A percentile compares a stretch with the other conserved stretches of the same genome.
Evolutionary conservation across 2,888 invertebrate genomes (phyloP).

Genomic region (Sphaeridia pumilis): DNA sequence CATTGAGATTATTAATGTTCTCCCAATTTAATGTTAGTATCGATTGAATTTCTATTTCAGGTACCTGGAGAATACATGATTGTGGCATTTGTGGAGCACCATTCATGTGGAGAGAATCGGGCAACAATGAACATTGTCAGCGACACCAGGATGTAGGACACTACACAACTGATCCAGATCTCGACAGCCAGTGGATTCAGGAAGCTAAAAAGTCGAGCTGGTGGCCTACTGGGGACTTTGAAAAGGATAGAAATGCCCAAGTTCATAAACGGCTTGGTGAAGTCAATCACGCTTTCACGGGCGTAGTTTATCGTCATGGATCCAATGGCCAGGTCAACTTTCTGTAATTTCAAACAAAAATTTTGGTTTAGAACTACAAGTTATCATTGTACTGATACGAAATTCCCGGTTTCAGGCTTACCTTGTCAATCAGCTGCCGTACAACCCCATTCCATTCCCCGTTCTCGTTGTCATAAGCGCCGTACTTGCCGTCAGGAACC

Average conservation of each 20-base stretch:
- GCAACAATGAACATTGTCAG: conserved; percentile 92
- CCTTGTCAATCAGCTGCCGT: conserved; percentile 54
- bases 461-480: conserved; percentile 71
- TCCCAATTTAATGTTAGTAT: not conserved
- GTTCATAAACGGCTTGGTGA: conserved; percentile 97
- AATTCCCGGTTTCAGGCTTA: conserved; percentile 4
- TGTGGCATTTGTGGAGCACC: conserved; percentile 47
- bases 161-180: conserved; percentile 70
- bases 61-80: conserved; percentile 49
- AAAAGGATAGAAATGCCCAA: conserved; percentile 78
- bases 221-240: conserved; percentile 78
- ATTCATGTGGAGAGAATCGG: conserved; percentile 91
- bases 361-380: not conserved
- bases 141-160: conserved; percentile 80
- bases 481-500: conserved; percentile 80
- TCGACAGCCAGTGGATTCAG: conserved; percentile 90
- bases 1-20: no score
- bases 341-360: conserved; percentile 45
- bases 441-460: conserved; percentile 87
- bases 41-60: not conserved
- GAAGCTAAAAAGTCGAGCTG: conserved; percentile 82
- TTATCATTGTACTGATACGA: no score
- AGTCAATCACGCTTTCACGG: conserved; percentile 71
- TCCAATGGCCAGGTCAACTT: conserved; percentile 89
- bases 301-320: conserved; percentile 97